Percentiles rank a stretch among this genome's conserved stretches.
These are phyloP conservation scores for Epicauta chinensis DNA, from an alignment of 1,140 invertebrate species.

Conservation along the genomic window DNA sequence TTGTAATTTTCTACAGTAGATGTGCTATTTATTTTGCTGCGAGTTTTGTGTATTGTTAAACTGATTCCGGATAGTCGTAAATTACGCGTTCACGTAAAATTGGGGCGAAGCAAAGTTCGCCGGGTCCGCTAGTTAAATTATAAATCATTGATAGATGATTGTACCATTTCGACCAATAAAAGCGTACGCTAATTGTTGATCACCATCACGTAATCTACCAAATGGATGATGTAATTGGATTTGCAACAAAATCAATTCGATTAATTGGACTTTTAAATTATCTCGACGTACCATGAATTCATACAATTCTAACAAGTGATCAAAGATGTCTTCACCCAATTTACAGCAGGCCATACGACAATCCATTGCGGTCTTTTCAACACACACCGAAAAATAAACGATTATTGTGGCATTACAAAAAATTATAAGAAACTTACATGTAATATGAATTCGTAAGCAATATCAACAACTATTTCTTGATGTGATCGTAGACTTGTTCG, in stretches of 20 bases:
- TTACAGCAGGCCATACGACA: conserved; percentile 32
- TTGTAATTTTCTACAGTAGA: no score
- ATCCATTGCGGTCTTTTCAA: conserved; percentile 30
- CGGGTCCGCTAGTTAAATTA: no score
- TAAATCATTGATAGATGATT: conserved; percentile 25
- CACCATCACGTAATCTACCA: conserved; percentile 21
- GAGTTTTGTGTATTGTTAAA: no score
- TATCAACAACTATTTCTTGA: conserved; percentile 26
- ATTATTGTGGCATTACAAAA: neutral
- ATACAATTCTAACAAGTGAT: conserved; percentile 26
- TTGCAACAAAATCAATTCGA: conserved; percentile 37
- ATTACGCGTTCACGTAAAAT: no score
- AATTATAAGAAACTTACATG: conserved; percentile 28
- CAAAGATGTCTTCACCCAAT: conserved; percentile 33
- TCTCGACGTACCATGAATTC: conserved; percentile 11
- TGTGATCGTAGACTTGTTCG: conserved; percentile 5
- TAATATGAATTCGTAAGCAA: conserved; percentile 25
- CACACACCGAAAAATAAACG: conserved; percentile 9
- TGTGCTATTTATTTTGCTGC: no score
- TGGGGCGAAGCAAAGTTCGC: no score
- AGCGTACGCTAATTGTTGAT: conserved; percentile 25
- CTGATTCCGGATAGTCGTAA: no score
- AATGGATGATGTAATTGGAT: conserved; percentile 34
- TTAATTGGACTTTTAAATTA: conserved; percentile 17
- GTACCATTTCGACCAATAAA: conserved; percentile 30